These are phyloP conservation scores for Drosophila crucigera DNA, from an alignment of 2,888 invertebrate genomes.

Conservation along the genomic window DNA sequence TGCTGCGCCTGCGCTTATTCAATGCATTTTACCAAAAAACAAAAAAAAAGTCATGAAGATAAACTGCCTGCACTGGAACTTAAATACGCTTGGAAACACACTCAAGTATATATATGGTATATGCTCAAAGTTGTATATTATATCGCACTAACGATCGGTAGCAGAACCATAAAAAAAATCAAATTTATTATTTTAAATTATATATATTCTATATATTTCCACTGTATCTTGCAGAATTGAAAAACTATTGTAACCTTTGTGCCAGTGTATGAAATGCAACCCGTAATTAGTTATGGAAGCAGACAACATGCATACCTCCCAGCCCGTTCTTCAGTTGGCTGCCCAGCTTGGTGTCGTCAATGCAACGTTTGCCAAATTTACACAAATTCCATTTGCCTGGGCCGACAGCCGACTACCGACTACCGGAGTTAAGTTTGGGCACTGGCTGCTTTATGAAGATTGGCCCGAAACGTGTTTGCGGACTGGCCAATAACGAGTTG, in stretches of 20 bases:
- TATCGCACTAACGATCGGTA: background rate
- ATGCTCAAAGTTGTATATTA: background rate
- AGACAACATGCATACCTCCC: slow-evolving; percentile 41
- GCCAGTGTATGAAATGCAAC: slow-evolving; percentile 41
- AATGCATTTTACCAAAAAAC: slow-evolving; percentile 14
- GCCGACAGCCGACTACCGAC: slow-evolving; percentile 32
- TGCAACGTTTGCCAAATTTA: slow-evolving; percentile 74
- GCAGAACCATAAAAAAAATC: background rate
- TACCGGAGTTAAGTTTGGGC: slow-evolving; percentile 41
- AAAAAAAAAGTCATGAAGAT: background rate
- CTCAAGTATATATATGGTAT: background rate
- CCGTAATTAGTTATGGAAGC: slow-evolving; percentile 48
- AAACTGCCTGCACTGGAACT: background rate
- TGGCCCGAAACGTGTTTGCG: slow-evolving; percentile 75
- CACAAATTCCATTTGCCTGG: slow-evolving; percentile 70
- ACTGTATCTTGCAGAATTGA: background rate
- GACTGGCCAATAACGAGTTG: slow-evolving; percentile 76
- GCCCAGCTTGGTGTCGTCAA: slow-evolving; percentile 44
- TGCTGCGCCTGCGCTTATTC: slow-evolving; percentile 53
- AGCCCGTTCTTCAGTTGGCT: slow-evolving; percentile 27
- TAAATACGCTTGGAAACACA: slow-evolving; percentile 11
- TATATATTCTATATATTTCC: background rate
- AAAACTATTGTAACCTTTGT: slow-evolving; percentile 14
- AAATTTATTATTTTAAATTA: background rate
- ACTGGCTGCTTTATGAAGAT: slow-evolving; percentile 53